Evolutionary conservation across 2,113 vertebrate genomes (phyloP).

Genomic region (Dromas ardeola): DNA sequence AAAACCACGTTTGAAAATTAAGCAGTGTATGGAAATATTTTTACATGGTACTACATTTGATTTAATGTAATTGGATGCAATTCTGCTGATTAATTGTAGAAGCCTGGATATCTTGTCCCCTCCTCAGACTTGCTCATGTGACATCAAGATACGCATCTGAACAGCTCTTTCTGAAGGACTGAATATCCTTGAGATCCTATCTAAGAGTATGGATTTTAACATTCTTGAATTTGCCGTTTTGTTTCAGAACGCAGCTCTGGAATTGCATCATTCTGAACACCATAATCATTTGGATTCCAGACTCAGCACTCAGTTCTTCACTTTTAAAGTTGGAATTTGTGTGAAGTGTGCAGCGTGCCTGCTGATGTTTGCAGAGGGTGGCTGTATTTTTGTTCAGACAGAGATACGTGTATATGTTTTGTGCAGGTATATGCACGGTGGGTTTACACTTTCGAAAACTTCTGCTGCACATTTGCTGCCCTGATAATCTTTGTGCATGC

Average conservation of each 20-base stretch:
- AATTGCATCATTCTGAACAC: background rate
- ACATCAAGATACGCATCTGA: background rate
- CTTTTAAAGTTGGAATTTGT: background rate
- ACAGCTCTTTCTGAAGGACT: background rate
- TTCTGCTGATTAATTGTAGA: constrained; percentile 10
- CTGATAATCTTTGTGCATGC: background rate
- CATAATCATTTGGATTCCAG: background rate
- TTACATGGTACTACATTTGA: background rate
- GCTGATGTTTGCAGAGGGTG: background rate
- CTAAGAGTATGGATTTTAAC: background rate
- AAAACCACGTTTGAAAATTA: background rate
- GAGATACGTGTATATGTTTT: background rate
- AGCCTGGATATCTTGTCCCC: background rate
- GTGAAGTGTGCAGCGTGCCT: background rate
- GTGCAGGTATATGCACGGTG: background rate
- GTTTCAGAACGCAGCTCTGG: background rate
- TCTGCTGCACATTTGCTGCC: background rate
- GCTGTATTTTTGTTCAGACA: background rate
- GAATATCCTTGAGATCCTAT: background rate
- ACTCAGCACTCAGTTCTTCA: background rate
- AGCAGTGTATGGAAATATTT: background rate
- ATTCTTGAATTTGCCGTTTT: background rate
- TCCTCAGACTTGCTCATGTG: background rate
- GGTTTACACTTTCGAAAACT: background rate
- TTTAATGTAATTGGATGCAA: background rate